Evolutionary conservation across 2,888 invertebrate genomes (phyloP), one percentile per base, ranked within the genome.

Genomic region (Hypolimnas misippus): DNA sequence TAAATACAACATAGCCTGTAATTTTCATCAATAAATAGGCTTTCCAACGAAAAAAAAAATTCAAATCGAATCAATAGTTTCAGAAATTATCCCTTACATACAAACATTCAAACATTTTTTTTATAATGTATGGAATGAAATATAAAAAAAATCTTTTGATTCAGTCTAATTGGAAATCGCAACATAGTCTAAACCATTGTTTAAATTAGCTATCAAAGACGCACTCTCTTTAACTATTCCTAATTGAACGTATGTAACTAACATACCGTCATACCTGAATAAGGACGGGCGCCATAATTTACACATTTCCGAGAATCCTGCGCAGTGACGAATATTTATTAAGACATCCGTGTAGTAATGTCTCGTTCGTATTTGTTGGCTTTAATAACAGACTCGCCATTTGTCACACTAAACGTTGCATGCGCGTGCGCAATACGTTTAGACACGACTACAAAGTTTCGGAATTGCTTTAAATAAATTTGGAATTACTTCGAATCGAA

Each of bases 321-420:
- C 29, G 50, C 55, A 59, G 51, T 68, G 68, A 66, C 60, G 65
- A 69, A 74, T 73, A 78, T 73, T 75, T 75, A 79, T 78, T 73
- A 72, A 72, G 75, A 76, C 74, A 70, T 76, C 70, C 70, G 68
- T 66, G 68, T 70, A 71, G 66, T 56, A 62, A 66, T 65, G 66
- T 64, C 44, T 16, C 61, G 62, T 71, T 69, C 55, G 72, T 72
- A 68, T 74, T 70, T 67, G 68, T 65, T 71, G 68, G 51, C 63
- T 71, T 68, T 70, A 71, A 75, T 69, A 66, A 67, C 70, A 67
- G 67, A 66, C 65, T 63, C 65, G 64, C 69, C 78, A 78, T 82
- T 76, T 72, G 75, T 82, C 81, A 79, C 76, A 75, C 62, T 73
- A 79, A 81, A 78, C 77, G 78, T 74, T 69, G 74, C 79, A 69